A percentile compares a stretch with the other conserved stretches of the same genome.
Conservation (phyloP, 92 coral and sea anemone genomes). For the Zoanthus gigantus region DNA sequence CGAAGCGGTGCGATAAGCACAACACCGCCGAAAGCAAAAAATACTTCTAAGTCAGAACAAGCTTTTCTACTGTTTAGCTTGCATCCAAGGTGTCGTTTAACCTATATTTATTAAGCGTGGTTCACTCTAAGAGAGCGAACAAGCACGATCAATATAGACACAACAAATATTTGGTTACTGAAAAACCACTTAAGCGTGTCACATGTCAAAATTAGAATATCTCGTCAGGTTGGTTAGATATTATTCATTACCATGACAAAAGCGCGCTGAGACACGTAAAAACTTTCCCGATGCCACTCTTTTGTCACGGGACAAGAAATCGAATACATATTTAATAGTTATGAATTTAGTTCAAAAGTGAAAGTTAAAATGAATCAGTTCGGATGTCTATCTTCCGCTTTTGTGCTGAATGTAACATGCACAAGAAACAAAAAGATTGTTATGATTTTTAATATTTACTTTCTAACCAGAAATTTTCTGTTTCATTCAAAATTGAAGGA, state of each 20-base stretch:
- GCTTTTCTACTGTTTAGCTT: not conserved
- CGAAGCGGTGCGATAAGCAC: not conserved
- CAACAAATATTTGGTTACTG: not conserved
- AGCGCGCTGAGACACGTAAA: not conserved
- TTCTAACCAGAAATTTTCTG: not conserved
- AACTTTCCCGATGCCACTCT: not conserved
- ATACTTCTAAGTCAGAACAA: not conserved
- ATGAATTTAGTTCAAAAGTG: not conserved
- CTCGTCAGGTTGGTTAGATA: not conserved
- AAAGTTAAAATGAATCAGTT: not conserved
- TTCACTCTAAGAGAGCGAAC: not conserved
- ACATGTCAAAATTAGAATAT: not conserved
- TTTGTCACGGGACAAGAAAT: not conserved
- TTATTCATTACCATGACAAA: not conserved
- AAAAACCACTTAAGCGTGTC: constrained; percentile 1
- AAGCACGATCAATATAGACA: not conserved
- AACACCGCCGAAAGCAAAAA: not conserved
- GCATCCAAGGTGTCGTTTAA: not conserved
- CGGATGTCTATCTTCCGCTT: not conserved
- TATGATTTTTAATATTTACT: not conserved
- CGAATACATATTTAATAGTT: not conserved
- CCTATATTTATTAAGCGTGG: not conserved
- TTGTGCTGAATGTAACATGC: not conserved
- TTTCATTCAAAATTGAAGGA: not conserved
- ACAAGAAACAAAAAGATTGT: not conserved